Percentiles rank a stretch among this genome's conserved stretches.
phyloP scores from a whole-genome alignment of 2,113 vertebrate species.

The Centrocercus urophasianus region DNA sequence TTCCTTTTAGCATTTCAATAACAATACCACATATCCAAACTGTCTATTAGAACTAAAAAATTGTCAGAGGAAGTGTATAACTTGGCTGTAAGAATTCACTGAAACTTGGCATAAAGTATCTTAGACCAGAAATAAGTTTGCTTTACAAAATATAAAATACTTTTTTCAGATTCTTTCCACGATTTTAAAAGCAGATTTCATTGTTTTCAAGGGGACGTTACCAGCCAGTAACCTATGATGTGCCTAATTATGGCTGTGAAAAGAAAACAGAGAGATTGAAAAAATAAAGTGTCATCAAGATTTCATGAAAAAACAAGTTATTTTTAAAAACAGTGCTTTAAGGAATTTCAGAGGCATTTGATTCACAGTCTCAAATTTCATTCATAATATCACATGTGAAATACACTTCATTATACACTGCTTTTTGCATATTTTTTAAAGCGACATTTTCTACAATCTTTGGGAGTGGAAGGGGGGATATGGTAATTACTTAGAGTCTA shows the following conservation, averaged over 20 bases:
- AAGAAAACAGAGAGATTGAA: not conserved
- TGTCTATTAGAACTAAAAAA: constrained; percentile 23
- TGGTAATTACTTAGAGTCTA: not conserved
- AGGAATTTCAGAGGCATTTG: not conserved
- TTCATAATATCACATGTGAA: not conserved
- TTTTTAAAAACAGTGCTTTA: constrained; percentile 26
- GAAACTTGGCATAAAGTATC: constrained; percentile 19
- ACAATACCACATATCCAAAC: not conserved
- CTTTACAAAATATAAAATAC: constrained; percentile 3
- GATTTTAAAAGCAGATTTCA: not conserved
- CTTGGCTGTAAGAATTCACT: constrained; percentile 30
- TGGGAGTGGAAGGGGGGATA: fast-evolving
- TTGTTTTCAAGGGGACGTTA: not conserved
- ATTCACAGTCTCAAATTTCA: not conserved
- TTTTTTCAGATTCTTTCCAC: not conserved
- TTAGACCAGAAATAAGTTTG: not conserved
- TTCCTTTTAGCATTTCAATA: constrained; percentile 49
- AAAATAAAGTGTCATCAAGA: not conserved
- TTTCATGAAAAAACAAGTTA: not conserved
- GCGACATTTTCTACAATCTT: not conserved
- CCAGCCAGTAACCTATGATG: not conserved
- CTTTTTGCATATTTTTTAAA: not conserved
- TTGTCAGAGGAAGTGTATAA: not conserved
- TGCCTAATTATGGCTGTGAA: not conserved
- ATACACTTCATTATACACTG: not conserved